Base-by-base conservation (phyloP, 2,888 invertebrate genomes). In the Carcina quercana region DNA sequence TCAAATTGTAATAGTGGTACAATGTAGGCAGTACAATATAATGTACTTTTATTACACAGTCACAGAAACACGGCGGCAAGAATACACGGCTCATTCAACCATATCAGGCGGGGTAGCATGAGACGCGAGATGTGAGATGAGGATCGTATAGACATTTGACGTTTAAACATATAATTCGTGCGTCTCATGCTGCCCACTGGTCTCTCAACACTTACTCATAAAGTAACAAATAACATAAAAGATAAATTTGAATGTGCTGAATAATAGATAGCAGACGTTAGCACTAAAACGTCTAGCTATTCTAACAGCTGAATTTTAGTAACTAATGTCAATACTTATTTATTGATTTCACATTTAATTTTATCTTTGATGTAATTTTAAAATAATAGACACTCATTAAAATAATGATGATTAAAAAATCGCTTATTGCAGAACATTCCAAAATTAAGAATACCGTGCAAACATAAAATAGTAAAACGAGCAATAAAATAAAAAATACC, bases 361-460 rank as follows among this genome's bases (percentile, higher is more conserved):
- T 48, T 51, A 66, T 59, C 59, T 62, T 48, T 59, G 59, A 54
- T 48, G 48, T 51, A 59, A 58, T 38, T 40, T 33, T 19, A 34
- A 29, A 15, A 25, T 22, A 11, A 36, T 12, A 22, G 12, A 22
- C 25, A 10, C 13, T 24, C 30, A 30, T 21, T 53, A 54, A 40
- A 30, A 31, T 15, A 27, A n/a, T 27, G 14, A 13, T 32, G 25
- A 30, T 32, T 11, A 17, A 30, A 25, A 14, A 13, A 20, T 15
- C 36, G 32, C 12, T 34, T 30, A 11, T 25, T n/a, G 63, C 59
- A 56, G 55, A 60, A 56, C 61, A 64, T n/a, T 76, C 74, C 75
- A 62, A 50, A 61, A 48, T 54, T 50, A 53, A 44, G 47, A 52
- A 45, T 45, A 42, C 47, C 38, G 38, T 44, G 30, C 25, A 42